These are phyloP conservation scores for Macrophya alboannulata DNA, from an alignment of 2,888 invertebrate genomes.

Conservation along the genomic window DNA sequence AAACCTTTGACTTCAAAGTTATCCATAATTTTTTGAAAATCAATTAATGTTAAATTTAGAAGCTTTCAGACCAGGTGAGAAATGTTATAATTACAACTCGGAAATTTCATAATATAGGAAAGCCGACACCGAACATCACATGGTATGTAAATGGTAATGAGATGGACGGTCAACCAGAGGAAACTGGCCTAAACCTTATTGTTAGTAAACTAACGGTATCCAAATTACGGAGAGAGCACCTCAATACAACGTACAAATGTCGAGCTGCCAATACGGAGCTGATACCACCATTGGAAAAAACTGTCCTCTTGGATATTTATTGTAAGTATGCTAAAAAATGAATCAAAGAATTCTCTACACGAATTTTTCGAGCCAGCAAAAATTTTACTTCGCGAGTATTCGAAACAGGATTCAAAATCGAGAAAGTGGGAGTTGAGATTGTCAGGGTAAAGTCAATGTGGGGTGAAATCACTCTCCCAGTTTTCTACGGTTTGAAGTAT, in stretches of 20 bases:
- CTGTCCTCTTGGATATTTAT: constrained; percentile 91
- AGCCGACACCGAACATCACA: constrained; percentile 92
- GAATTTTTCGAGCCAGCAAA: background rate
- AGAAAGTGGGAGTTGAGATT: background rate
- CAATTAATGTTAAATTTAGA: too few relatives aligned
- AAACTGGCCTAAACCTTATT: constrained; percentile 88
- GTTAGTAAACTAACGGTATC: constrained; percentile 90
- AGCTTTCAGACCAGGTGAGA: too few relatives aligned
- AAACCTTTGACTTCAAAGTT: too few relatives aligned
- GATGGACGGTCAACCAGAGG: constrained; percentile 82
- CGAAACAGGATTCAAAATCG: background rate
- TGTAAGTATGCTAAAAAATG: constrained; percentile 83
- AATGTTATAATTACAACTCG: background rate
- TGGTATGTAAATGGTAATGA: constrained; percentile 88
- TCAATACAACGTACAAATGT: constrained; percentile 94
- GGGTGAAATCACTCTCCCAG: background rate
- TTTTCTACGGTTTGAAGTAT: background rate
- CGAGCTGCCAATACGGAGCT: constrained; percentile 94
- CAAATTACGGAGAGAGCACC: constrained; percentile 87
- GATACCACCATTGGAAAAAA: constrained; percentile 91
- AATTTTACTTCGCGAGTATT: background rate
- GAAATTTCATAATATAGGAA: constrained; percentile 82
- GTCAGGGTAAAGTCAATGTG: background rate
- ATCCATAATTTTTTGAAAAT: too few relatives aligned
- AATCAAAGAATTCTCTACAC: background rate